These are phyloP conservation scores for Colinus virginianus DNA, from an alignment of 2,113 vertebrate species.

Conservation along the genomic window DNA sequence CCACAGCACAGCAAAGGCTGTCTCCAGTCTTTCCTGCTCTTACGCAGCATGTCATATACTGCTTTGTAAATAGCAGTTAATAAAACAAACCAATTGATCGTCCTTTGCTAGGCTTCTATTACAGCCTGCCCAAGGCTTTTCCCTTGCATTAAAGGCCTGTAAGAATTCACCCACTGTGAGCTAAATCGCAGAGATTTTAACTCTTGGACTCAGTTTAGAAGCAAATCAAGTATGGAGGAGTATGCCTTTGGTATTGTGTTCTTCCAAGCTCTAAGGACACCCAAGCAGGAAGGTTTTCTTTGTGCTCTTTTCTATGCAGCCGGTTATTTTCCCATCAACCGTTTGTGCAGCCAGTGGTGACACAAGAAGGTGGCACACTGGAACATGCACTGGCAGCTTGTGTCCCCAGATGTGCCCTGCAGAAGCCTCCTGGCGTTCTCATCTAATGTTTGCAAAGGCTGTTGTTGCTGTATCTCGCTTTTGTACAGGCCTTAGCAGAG, in stretches of 20 bases:
- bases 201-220: neutral
- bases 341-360: conserved; percentile 39
- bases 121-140: neutral
- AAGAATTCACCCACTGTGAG: neutral
- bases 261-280: conserved; percentile 22
- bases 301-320: conserved; percentile 29
- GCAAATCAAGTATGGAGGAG: neutral
- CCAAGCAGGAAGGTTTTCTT: conserved; percentile 61
- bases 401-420: neutral
- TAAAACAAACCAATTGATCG: neutral
- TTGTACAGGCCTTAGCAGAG: neutral
- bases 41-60: neutral
- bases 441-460: conserved; percentile 4
- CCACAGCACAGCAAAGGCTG: conserved; percentile 29
- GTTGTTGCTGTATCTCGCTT: neutral
- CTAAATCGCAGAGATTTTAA: neutral
- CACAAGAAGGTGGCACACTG: neutral
- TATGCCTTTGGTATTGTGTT: accelerated
- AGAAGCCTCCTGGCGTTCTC: neutral
- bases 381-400: neutral
- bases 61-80: conserved; percentile 23
- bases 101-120: neutral
- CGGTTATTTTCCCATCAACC: conserved; percentile 40
- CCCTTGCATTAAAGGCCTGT: neutral
- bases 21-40: neutral